Evolutionary conservation across 2,888 invertebrate species (phyloP).

Genomic region (Blastobasis lacticolella): DNA sequence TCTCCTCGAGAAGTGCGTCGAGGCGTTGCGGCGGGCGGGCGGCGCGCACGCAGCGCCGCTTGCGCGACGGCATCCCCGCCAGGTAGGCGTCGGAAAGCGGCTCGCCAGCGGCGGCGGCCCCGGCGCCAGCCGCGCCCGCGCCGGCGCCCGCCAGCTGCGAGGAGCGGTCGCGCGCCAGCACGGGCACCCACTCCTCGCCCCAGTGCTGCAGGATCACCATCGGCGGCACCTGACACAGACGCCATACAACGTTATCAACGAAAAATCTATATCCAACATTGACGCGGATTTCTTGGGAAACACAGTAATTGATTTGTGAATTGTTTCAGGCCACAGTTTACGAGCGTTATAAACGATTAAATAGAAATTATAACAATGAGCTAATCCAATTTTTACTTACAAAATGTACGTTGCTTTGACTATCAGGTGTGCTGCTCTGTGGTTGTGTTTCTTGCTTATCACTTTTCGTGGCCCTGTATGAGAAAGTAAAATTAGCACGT

Average conservation of each 20-base stretch:
- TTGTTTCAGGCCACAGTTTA: not conserved
- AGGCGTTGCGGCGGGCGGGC: constrained; percentile 40
- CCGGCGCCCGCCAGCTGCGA: constrained; percentile 81
- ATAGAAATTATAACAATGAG: no score
- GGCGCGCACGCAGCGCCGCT: constrained; percentile 81
- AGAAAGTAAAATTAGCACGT: no score
- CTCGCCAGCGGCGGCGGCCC: constrained; percentile 70
- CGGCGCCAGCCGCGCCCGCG: constrained; percentile 83
- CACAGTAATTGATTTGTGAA: not conserved
- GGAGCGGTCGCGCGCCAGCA: constrained; percentile 86
- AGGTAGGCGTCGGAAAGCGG: constrained; percentile 92
- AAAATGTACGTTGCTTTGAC: no score
- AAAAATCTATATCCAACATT: not conserved
- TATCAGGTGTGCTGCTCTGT: no score
- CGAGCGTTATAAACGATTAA: not conserved
- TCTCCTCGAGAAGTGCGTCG: constrained; percentile 38
- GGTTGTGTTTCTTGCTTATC: no score
- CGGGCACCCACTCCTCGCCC: constrained; percentile 83
- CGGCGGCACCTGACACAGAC: constrained; percentile 32
- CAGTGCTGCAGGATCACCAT: constrained; percentile 62
- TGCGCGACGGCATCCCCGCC: constrained; percentile 90
- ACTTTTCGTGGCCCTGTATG: no score
- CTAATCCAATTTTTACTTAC: no score
- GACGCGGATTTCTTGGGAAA: not conserved
- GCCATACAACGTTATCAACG: not conserved